Conservation (phyloP, 2,888 invertebrate genomes). For the Drosophila tripunctata region DNA sequence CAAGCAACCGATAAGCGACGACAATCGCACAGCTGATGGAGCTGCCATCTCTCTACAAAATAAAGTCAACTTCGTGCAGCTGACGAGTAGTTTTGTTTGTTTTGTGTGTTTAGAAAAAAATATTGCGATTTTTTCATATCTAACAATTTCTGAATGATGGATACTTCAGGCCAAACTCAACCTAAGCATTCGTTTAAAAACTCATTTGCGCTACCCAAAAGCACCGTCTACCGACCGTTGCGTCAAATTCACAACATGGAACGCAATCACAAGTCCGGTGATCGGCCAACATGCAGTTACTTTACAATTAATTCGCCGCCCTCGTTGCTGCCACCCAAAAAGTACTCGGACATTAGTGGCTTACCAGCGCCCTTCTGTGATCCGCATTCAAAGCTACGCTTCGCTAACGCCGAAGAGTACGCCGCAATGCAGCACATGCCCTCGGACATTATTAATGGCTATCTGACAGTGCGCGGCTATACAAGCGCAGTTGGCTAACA, state of each 20-base stretch:
- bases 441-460: conserved; percentile 96
- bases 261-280: conserved; percentile 45
- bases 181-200: conserved; percentile 48
- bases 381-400: conserved; percentile 94
- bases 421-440: conserved; percentile 93
- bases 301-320: conserved; percentile 96
- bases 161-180: conserved; percentile 8
- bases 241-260: conserved; percentile 66
- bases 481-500: conserved; percentile 81
- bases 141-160: too few relatives aligned
- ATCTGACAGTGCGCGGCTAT: conserved; percentile 91
- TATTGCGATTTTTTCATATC: too few relatives aligned
- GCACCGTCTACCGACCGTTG: conserved; percentile 60
- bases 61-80: too few relatives aligned
- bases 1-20: background rate
- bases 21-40: too few relatives aligned
- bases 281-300: conserved; percentile 83
- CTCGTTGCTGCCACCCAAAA: conserved; percentile 95
- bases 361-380: conserved; percentile 94
- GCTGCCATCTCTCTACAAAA: too few relatives aligned
- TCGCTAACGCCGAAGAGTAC: conserved; percentile 94
- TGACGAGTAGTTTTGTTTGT: too few relatives aligned
- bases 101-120: too few relatives aligned
- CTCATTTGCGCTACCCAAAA: conserved; percentile 53
- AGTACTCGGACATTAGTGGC: conserved; percentile 97